Base-by-base conservation (phyloP, 2,888 invertebrate species). In the Zygothrica quintamaculata region DNA sequence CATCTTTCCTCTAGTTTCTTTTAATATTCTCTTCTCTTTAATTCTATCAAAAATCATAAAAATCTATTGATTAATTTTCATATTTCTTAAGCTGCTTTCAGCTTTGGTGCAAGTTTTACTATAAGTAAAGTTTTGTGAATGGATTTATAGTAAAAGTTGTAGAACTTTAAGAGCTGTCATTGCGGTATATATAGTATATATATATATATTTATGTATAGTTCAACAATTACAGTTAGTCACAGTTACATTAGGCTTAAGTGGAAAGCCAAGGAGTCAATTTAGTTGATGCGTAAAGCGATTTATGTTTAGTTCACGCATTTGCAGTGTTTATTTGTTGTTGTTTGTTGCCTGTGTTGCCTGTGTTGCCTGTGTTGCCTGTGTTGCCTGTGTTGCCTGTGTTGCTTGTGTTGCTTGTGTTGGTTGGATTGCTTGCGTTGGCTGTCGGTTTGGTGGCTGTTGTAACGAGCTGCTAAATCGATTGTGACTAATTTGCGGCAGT, bases 401-500 rank as follows among this genome's bases (percentile, higher is more conserved):
- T 74, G 34, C 59, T 50, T 47, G 36, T 12, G 57, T 60, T 57
- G 47, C 51, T 55, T 44, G 47, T 47, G 53, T 22, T 48, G 51
- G 26, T 58, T n/a, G 33, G 50, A 55, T 13, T 52, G 48, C 16
- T 37, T 40, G 29, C 39, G 58, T 40, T 55, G 60, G 46, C n/a
- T 48, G 48, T 59, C 50, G 52, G 70, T 64, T 86, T 77, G 76
- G 68, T 71, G 81, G 80, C 69, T 65, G 65, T 53, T 69, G 60
- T 64, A 79, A 79, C 79, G 86, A 79, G 79, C 82, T 81, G 87
- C 67, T 55, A 85, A 87, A 87, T 84, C 87, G 85, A 68, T 85
- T 85, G 84, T 87, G 69, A 85, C 87, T 84, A 84, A 84, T 87
- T 79, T 79, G 86, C 60, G 80, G 80, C 80, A 80, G 79, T 65